Percentiles rank a stretch among this genome's conserved stretches.
phyloP scores from a whole-genome alignment of 1,140 invertebrate species.

The Diuraphis noxia region DNA sequence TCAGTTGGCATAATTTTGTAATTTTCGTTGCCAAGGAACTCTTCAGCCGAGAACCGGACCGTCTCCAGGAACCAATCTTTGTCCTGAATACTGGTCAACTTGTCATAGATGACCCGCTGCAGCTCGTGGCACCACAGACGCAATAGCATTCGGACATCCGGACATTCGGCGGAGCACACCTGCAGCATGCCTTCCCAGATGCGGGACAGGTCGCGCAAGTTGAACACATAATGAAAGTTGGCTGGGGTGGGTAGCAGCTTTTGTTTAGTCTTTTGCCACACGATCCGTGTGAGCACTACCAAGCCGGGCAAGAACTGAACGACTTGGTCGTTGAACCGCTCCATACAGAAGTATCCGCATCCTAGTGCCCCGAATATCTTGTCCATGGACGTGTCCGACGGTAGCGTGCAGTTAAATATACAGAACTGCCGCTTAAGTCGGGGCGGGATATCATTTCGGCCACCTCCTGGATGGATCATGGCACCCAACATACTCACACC shows the following conservation, averaged over 20 bases:
- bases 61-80: slow-evolving; percentile 80
- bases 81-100: slow-evolving; percentile 76
- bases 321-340: slow-evolving; percentile 83
- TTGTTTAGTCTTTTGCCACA: slow-evolving; percentile 81
- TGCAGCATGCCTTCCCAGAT: slow-evolving; percentile 97
- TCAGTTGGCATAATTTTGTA: slow-evolving; percentile 70
- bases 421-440: slow-evolving; percentile 92
- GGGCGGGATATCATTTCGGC: slow-evolving; percentile 92
- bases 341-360: slow-evolving; percentile 85
- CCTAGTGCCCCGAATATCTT: slow-evolving; percentile 85
- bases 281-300: slow-evolving; percentile 80
- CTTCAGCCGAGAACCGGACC: slow-evolving; percentile 67
- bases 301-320: slow-evolving; percentile 78
- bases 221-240: slow-evolving; percentile 97
- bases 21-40: slow-evolving; percentile 70
- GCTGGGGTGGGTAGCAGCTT: slow-evolving; percentile 92
- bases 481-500: slow-evolving; percentile 92
- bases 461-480: slow-evolving; percentile 93
- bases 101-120: slow-evolving; percentile 87
- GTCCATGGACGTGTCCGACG: slow-evolving; percentile 80
- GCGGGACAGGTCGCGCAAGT: slow-evolving; percentile 86
- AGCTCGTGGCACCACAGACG: slow-evolving; percentile 94
- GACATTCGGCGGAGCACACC: slow-evolving; percentile 82
- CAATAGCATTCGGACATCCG: slow-evolving; percentile 78
- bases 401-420: slow-evolving; percentile 93